Evolutionary conservation across 2,797 vertebrate species (phyloP).

Genomic region (Mallotus villosus): DNA sequence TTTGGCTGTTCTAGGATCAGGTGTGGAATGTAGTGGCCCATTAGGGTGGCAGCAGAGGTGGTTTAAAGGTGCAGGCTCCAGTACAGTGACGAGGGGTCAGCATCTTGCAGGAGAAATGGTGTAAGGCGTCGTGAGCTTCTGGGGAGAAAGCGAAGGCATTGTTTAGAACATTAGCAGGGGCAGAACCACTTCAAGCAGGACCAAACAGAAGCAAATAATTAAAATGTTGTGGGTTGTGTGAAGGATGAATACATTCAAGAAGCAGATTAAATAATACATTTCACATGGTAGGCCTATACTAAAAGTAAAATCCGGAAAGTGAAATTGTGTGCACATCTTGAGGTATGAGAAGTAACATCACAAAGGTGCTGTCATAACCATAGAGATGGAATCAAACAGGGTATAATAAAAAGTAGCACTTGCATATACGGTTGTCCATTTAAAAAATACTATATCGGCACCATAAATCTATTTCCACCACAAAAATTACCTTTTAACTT

Average conservation of each 20-base stretch:
- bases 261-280: not conserved
- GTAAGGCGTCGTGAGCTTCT: constrained; percentile 91
- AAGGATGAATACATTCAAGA: not conserved
- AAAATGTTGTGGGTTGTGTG: not conserved
- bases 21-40: constrained; percentile 9
- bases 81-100: constrained; percentile 90
- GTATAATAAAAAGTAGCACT: constrained; percentile 69
- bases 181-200: not conserved
- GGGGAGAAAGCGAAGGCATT: constrained; percentile 65
- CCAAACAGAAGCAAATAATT: not conserved
- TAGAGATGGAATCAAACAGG: not conserved
- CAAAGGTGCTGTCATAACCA: not conserved
- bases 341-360: not conserved
- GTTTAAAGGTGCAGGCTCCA: constrained; percentile 93
- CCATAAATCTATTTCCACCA: constrained; percentile 40
- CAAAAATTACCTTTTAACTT: constrained; percentile 89
- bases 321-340: not conserved
- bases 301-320: too few species aligned
- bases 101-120: constrained; percentile 97
- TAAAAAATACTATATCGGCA: constrained; percentile 4
- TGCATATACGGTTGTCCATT: constrained; percentile 62
- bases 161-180: constrained; percentile 48
- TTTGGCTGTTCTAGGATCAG: constrained; percentile 56
- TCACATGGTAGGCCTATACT: too few species aligned
- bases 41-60: constrained; percentile 89